Evolutionary conservation across 2,888 invertebrate species (phyloP).

Genomic region (Entomobrya proxima): DNA sequence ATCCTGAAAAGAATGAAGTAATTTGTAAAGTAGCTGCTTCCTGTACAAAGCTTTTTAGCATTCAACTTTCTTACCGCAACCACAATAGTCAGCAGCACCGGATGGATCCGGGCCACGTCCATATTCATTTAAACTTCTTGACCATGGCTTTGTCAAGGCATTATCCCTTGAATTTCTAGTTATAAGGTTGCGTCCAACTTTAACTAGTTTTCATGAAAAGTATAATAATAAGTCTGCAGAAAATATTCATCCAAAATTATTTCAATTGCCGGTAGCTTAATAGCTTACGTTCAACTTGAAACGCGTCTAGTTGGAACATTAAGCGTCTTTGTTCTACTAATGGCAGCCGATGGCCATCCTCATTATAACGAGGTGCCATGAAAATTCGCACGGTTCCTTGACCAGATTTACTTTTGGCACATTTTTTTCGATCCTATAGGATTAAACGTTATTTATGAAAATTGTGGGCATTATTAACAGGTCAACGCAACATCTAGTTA

Average conservation of each 20-base stretch:
- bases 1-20: slow-evolving; percentile 1
- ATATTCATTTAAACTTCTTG: slow-evolving; percentile 26
- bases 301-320: slow-evolving; percentile 65
- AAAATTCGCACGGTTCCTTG: slow-evolving; percentile 63
- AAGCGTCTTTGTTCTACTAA: slow-evolving; percentile 51
- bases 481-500: background rate
- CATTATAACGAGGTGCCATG: slow-evolving; percentile 66
- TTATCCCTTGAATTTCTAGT: slow-evolving; percentile 41
- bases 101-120: slow-evolving; percentile 28
- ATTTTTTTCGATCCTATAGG: slow-evolving; percentile 47
- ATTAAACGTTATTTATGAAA: background rate
- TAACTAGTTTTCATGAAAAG: too few species aligned
- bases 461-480: background rate
- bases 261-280: background rate
- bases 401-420: slow-evolving; percentile 56
- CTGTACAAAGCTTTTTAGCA: background rate
- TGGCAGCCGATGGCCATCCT: slow-evolving; percentile 52
- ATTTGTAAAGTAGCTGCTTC: background rate
- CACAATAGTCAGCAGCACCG: slow-evolving; percentile 54
- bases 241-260: background rate
- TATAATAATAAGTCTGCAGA: too few species aligned
- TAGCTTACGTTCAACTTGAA: slow-evolving; percentile 48
- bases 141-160: slow-evolving; percentile 38
- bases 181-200: slow-evolving; percentile 48
- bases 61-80: slow-evolving; percentile 42